These are phyloP conservation scores for Tetramorium bicarinatum DNA, from an alignment of 2,888 invertebrate species.

Conservation along the genomic window DNA sequence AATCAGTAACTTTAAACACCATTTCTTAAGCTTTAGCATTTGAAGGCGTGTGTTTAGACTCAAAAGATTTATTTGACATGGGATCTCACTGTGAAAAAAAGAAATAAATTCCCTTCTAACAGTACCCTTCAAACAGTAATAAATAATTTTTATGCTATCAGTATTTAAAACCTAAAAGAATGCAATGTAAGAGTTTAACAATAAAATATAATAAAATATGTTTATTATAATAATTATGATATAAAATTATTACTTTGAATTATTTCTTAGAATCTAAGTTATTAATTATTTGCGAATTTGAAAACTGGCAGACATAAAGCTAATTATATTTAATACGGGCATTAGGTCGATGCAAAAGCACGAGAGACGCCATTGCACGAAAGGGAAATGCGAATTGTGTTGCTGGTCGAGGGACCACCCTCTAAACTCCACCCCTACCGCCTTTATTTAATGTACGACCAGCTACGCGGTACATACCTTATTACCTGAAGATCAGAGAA, in stretches of 20 bases:
- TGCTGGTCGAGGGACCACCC: slow-evolving; percentile 69
- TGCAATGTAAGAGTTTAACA: background rate
- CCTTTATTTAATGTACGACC: slow-evolving; percentile 55
- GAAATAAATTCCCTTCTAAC: background rate
- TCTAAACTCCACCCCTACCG: slow-evolving; percentile 67
- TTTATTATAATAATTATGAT: background rate
- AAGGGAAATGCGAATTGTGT: slow-evolving; percentile 63
- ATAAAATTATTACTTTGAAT: background rate
- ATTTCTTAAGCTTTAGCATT: background rate
- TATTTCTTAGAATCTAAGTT: slow-evolving; percentile 10
- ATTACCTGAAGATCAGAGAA: slow-evolving; percentile 30
- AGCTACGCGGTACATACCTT: slow-evolving; percentile 43
- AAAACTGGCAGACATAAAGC: background rate
- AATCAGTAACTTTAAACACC: slow-evolving; percentile 58
- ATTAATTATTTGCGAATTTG: slow-evolving; percentile 1
- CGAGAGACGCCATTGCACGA: slow-evolving; percentile 70
- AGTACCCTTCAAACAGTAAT: background rate
- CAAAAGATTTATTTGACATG: background rate
- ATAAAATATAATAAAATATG: slow-evolving; percentile 5
- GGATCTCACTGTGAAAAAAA: background rate
- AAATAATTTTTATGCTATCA: background rate
- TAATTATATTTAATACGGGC: slow-evolving; percentile 51
- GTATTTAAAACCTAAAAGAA: background rate
- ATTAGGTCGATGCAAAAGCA: slow-evolving; percentile 48
- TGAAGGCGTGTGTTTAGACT: background rate